Base-by-base conservation (phyloP, 2,113 vertebrate species). In the Thymallus thymallus region DNA sequence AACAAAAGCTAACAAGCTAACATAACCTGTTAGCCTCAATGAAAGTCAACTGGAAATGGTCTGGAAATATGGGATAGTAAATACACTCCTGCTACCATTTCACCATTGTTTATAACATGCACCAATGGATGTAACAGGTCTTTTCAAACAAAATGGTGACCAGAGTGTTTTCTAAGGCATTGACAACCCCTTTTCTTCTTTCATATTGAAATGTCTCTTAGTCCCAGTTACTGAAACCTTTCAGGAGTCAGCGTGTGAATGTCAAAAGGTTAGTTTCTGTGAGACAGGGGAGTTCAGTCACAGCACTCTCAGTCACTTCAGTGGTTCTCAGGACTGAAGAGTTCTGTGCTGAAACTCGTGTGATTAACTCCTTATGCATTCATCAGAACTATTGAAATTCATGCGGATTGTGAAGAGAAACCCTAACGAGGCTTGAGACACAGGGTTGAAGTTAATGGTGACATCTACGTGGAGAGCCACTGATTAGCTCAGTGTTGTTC, bases 11-110 rank as follows among this genome's bases (percentile, higher is more conserved):
- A 64, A 79, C 80, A 83, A 88, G 56, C 71, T 85, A 80, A 88
- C 87, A 76, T 85, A 88, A 60, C n/a, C 48, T 82, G 87, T 83
- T 85, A 76, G 85, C 79, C 87, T 82, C 80, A 81, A 85, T 85
- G 83, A 58, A 84, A 67, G 32, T 55, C 45, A 75, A 78, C 68
- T 81, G 58, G 76, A 75, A 83, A 85, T 79, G 73, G 78, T 71
- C 76, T 75, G 58, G 29, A 74, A 35, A 12, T 72, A 69, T 51
- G 48, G 16, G 48, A 51, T 29, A 5, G 72, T 68, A 56, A 75
- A 75, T 66, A 2, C 3, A 71, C 69, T 22, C 30, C 10, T 20
- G 65, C 23, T 82, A 35, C 22, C 32, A 67, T 32, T 35, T 67
- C 9, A n/a, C 18, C 20, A 20, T 67, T 67, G 65, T 67, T 18